Evolutionary conservation across 2,113 vertebrate genomes (phyloP).

Genomic region (Rhinoderma darwinii): DNA sequence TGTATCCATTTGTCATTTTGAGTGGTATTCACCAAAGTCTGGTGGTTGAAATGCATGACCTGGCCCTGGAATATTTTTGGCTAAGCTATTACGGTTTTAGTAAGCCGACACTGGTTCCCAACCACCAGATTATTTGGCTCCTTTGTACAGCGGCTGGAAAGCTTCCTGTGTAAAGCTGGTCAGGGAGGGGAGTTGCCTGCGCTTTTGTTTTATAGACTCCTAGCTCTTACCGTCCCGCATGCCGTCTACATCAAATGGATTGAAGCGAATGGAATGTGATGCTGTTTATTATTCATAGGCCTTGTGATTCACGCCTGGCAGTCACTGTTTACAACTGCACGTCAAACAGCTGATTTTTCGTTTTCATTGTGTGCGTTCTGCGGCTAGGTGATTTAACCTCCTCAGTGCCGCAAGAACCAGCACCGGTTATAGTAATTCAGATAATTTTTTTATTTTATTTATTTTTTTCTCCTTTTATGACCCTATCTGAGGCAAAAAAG

Average conservation of each 20-base stretch:
- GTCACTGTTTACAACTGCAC: constrained; percentile 53
- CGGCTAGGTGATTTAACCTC: constrained; percentile 39
- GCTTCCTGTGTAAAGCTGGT: neutral
- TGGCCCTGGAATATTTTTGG: neutral
- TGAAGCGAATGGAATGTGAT: constrained; percentile 43
- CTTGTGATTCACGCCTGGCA: constrained; percentile 24
- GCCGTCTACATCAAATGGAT: constrained; percentile 28
- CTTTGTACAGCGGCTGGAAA: neutral
- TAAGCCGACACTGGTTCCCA: neutral
- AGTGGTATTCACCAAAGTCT: too few relatives aligned
- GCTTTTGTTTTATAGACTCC: constrained; percentile 11
- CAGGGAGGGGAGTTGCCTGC: neutral
- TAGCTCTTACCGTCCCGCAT: neutral
- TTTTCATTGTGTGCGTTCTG: constrained; percentile 58
- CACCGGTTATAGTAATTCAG: neutral
- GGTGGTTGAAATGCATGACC: neutral
- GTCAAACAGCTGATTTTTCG: constrained; percentile 44
- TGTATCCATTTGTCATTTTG: too few relatives aligned
- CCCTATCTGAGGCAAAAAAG: neutral
- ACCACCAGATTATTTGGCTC: neutral
- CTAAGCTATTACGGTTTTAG: neutral
- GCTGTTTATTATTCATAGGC: constrained; percentile 63
- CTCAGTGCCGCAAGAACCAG: constrained; percentile 31
- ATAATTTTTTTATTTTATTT: too few relatives aligned
- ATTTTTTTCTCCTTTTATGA: too few relatives aligned